Evolutionary conservation across 2,797 vertebrate genomes (phyloP).

Genomic region (Pampus argenteus): DNA sequence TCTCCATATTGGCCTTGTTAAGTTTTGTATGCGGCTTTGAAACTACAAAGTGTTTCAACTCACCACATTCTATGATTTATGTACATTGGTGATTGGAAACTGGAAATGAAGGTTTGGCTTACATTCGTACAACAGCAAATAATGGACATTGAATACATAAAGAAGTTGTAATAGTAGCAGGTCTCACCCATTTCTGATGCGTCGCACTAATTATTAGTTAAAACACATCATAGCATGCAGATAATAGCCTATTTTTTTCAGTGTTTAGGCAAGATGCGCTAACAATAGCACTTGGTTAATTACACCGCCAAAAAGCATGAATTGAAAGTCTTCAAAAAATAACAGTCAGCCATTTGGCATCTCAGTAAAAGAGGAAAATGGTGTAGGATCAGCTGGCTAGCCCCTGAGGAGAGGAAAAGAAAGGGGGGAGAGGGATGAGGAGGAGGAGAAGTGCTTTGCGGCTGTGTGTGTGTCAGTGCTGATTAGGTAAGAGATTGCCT

Average conservation of each 20-base stretch:
- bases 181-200: conserved; percentile 6
- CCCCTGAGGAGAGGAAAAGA: conserved; percentile 78
- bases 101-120: conserved; percentile 36
- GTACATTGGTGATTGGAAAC: conserved; percentile 39
- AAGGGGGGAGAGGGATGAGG: conserved; percentile 29
- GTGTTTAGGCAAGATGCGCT: conserved; percentile 18
- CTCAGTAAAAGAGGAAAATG: conserved; percentile 80
- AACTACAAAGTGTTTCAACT: conserved; percentile 41
- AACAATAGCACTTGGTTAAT: conserved; percentile 53
- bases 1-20: conserved; percentile 40
- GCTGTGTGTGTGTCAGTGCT: conserved; percentile 77
- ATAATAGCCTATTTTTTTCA: conserved; percentile 10
- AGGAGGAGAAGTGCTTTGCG: conserved; percentile 60
- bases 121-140: conserved; percentile 46
- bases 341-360: conserved; percentile 77
- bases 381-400: conserved; percentile 82
- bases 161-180: background rate
- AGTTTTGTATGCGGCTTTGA: conserved; percentile 30
- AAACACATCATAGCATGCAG: conserved; percentile 24
- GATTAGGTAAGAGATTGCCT: conserved; percentile 88
- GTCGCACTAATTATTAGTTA: conserved; percentile 17
- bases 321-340: conserved; percentile 52
- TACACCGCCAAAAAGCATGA: conserved; percentile 39
- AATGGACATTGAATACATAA: background rate
- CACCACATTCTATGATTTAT: conserved; percentile 47